A percentile compares a stretch with the other conserved stretches of the same genome.
phyloP scores from a whole-genome alignment of 2,888 invertebrate genomes.

The Platycheirus rosarum region DNA sequence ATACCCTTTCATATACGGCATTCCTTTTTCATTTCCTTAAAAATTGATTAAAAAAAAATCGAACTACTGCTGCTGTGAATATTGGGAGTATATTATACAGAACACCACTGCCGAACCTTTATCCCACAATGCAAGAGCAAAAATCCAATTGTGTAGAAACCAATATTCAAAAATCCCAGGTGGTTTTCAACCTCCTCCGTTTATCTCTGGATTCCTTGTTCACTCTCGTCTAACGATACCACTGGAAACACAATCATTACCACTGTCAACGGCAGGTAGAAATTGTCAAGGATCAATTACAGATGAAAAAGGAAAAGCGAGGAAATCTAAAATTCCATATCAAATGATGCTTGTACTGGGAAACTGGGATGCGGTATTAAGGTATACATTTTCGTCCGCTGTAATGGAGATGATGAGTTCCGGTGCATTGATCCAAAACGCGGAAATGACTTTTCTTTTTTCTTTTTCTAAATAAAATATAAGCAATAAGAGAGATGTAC shows the following conservation, averaged over 20 bases:
- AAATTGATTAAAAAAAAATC: conserved; percentile 8
- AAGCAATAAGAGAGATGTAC: not conserved
- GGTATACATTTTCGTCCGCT: conserved; percentile 7
- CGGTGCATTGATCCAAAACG: conserved; percentile 30
- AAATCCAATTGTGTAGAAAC: conserved; percentile 61
- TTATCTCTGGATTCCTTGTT: conserved; percentile 31
- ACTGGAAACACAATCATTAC: conserved; percentile 45
- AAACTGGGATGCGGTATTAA: conserved; percentile 8
- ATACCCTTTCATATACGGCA: not conserved
- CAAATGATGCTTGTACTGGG: conserved; percentile 22
- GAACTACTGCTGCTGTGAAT: not conserved
- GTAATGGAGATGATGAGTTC: conserved; percentile 13
- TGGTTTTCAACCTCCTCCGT: conserved; percentile 34
- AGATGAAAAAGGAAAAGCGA: conserved; percentile 37
- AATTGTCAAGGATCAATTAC: conserved; percentile 60
- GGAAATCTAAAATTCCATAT: conserved; percentile 27
- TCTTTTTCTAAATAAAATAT: conserved; percentile 1
- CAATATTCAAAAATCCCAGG: conserved; percentile 65
- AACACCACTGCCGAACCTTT: not conserved
- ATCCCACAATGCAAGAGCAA: conserved; percentile 3
- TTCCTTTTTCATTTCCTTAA: conserved; percentile 1
- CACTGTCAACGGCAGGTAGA: conserved; percentile 49
- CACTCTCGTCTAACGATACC: conserved; percentile 6
- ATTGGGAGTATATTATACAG: not conserved
- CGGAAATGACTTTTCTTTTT: too few species aligned